Evolutionary conservation across 2,797 vertebrate species (phyloP).

Genomic region (Avahi laniger): DNA sequence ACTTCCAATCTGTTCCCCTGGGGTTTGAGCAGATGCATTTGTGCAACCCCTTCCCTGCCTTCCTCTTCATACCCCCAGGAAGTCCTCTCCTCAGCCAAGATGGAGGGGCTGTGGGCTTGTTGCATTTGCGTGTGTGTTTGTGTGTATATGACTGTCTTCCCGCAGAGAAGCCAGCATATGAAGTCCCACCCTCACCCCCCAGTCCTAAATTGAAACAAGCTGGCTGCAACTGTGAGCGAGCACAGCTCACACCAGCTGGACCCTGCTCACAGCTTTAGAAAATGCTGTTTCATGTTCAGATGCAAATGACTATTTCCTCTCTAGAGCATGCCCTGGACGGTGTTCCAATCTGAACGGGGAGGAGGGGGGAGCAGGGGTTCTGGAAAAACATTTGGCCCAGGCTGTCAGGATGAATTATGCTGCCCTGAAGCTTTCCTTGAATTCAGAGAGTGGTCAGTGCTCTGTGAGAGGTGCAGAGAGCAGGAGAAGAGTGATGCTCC

Average conservation of each 20-base stretch:
- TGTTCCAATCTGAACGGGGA: slow-evolving; percentile 23
- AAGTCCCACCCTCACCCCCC: neutral
- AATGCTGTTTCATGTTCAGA: slow-evolving; percentile 39
- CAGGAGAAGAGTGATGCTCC: neutral
- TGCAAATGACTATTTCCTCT: slow-evolving; percentile 66
- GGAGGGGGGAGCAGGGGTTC: neutral
- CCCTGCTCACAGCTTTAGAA: slow-evolving; percentile 44
- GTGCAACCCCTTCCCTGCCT: neutral
- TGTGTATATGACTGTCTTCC: neutral
- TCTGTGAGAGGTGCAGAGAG: neutral
- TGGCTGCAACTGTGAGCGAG: neutral
- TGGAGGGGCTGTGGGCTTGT: neutral
- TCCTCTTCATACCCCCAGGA: neutral
- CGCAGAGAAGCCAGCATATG: neutral
- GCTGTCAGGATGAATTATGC: slow-evolving; percentile 48
- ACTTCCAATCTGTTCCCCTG: neutral
- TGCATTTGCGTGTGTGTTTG: neutral
- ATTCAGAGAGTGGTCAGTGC: neutral
- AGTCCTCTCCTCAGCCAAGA: neutral
- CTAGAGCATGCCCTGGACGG: neutral
- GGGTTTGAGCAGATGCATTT: neutral
- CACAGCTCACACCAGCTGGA: slow-evolving; percentile 18
- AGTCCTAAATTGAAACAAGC: slow-evolving; percentile 56
- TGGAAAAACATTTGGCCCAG: slow-evolving; percentile 39
- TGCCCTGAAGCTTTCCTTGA: neutral